Evolutionary conservation across 2,888 invertebrate genomes (phyloP).

Genomic region (Drosophila gaucha): DNA sequence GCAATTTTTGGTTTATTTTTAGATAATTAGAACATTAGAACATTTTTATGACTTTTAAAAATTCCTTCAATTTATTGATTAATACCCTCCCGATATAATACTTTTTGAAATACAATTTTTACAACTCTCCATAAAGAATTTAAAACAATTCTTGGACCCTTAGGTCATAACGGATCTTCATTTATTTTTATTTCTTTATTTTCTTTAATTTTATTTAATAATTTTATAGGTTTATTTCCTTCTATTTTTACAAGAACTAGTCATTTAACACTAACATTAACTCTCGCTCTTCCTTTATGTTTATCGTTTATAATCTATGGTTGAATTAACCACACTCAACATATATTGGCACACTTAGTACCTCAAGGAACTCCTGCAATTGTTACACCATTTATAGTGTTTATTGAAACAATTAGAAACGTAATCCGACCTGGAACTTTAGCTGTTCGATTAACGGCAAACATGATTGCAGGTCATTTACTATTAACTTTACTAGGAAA

Average conservation of each 20-base stretch:
- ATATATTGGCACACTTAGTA: slow-evolving; percentile 89
- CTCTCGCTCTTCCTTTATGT: slow-evolving; percentile 88
- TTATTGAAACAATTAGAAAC: slow-evolving; percentile 91
- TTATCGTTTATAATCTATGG: slow-evolving; percentile 88
- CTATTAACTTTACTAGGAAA: slow-evolving; percentile 87
- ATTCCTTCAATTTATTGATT: slow-evolving; percentile 86
- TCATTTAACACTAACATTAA: slow-evolving; percentile 87
- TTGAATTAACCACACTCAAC: slow-evolving; percentile 87
- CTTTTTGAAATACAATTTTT: slow-evolving; percentile 85
- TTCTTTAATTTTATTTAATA: slow-evolving; percentile 87
- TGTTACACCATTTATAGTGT: slow-evolving; percentile 90
- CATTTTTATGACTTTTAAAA: slow-evolving; percentile 85
- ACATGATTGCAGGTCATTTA: slow-evolving; percentile 91
- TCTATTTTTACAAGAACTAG: slow-evolving; percentile 90
- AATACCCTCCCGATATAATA: slow-evolving; percentile 86
- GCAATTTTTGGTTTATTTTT: slow-evolving; percentile 86
- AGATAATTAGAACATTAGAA: slow-evolving; percentile 87
- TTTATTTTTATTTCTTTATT: slow-evolving; percentile 85
- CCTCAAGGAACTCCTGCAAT: slow-evolving; percentile 88
- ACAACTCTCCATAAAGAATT: slow-evolving; percentile 57
- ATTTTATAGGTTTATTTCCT: slow-evolving; percentile 88
- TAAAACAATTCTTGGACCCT: slow-evolving; percentile 84
- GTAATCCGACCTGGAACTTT: slow-evolving; percentile 89
- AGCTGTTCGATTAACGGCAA: slow-evolving; percentile 89
- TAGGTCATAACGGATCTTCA: slow-evolving; percentile 85